Conservation (phyloP, 2,888 invertebrate genomes). For the Barypeithes pellucidus region DNA sequence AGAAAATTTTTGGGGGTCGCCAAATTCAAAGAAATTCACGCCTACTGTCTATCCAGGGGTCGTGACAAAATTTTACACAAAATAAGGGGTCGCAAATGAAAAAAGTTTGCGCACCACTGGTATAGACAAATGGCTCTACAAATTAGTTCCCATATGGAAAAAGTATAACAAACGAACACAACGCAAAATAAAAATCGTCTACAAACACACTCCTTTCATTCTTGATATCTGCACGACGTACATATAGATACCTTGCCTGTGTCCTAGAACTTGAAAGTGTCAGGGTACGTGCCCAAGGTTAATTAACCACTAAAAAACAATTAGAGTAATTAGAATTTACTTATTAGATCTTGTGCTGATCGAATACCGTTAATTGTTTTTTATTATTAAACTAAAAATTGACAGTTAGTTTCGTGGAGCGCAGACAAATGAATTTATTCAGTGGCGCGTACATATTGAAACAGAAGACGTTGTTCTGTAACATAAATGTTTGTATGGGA, state of each 20-base stretch:
- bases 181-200: neutral
- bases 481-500: no score
- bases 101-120: no score
- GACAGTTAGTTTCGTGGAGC: slow-evolving; percentile 7
- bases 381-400: slow-evolving; percentile 4
- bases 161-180: neutral
- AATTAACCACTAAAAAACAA: slow-evolving; percentile 39
- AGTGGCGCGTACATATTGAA: slow-evolving; percentile 14
- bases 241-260: slow-evolving; percentile 45
- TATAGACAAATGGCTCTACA: no score
- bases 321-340: slow-evolving; percentile 27
- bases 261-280: slow-evolving; percentile 54
- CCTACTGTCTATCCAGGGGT: no score
- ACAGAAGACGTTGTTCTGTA: no score
- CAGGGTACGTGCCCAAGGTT: slow-evolving; percentile 45
- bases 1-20: no score
- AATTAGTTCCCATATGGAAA: neutral
- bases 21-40: no score
- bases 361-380: slow-evolving; percentile 30
- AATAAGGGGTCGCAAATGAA: no score
- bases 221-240: slow-evolving; percentile 46
- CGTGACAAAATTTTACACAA: no score
- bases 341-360: slow-evolving; percentile 28
- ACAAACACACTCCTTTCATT: slow-evolving; percentile 40
- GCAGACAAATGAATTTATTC: slow-evolving; percentile 16